Conservation (phyloP, 2,888 invertebrate genomes). For the Thecophora atra region DNA sequence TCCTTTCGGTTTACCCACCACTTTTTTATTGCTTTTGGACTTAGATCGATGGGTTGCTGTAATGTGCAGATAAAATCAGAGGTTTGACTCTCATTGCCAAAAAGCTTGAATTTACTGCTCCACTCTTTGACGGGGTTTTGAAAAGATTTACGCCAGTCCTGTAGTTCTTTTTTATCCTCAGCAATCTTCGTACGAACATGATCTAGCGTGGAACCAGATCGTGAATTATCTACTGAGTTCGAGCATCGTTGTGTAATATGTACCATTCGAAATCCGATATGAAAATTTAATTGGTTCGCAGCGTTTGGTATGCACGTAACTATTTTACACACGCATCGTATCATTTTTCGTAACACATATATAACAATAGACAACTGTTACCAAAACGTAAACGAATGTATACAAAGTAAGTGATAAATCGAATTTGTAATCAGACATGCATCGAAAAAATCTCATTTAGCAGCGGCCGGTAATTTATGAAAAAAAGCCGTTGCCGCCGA, state of each 20-base stretch:
- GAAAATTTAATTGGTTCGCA: neutral
- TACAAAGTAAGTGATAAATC: too few species aligned
- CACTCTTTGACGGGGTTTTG: conserved; percentile 70
- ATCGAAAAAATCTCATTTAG: too few species aligned
- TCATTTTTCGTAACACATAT: too few species aligned
- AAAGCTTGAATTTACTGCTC: conserved; percentile 69
- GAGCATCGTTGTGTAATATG: neutral
- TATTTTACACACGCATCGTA: neutral
- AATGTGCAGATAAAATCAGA: conserved; percentile 65
- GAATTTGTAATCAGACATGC: too few species aligned
- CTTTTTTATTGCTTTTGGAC: conserved; percentile 66
- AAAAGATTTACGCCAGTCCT: conserved; percentile 72
- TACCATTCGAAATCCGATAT: neutral
- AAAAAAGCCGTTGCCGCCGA: too few species aligned
- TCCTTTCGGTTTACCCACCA: conserved; percentile 71
- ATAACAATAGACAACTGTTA: too few species aligned
- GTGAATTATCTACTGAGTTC: neutral
- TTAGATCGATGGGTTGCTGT: conserved; percentile 68
- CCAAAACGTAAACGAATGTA: too few species aligned
- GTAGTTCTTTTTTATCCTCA: conserved; percentile 67
- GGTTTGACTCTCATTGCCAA: conserved; percentile 69
- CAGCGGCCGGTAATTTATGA: too few species aligned
- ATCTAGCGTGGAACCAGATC: conserved; percentile 47
- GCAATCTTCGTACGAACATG: conserved; percentile 55
- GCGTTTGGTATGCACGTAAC: neutral